Percentiles rank a stretch among this genome's conserved stretches.
Evolutionary conservation across 2,888 invertebrate species (phyloP).

Genomic region (Poecilobothrus nobilitatus): DNA sequence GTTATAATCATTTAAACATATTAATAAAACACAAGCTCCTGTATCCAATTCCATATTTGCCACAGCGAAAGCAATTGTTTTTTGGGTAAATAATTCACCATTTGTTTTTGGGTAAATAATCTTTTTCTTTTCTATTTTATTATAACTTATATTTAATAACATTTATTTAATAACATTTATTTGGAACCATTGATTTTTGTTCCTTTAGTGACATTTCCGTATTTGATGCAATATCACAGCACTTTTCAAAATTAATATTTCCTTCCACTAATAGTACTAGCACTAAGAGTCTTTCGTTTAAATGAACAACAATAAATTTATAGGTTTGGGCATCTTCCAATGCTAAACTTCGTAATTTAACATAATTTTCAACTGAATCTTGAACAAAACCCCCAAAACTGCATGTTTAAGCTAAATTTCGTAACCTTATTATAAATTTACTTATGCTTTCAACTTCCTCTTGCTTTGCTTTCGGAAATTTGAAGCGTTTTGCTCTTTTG

Average conservation of each 20-base stretch:
- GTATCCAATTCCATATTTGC: too few relatives aligned
- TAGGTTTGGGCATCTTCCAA: slow-evolving; percentile 19
- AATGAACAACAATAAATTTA: slow-evolving; percentile 16
- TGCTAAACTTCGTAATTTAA: slow-evolving; percentile 13
- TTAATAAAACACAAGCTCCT: too few relatives aligned
- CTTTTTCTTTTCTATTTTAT: too few relatives aligned
- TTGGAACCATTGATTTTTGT: slow-evolving; percentile 11
- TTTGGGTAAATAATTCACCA: too few relatives aligned
- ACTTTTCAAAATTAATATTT: slow-evolving; percentile 15
- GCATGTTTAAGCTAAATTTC: slow-evolving; percentile 12
- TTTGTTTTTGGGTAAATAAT: too few relatives aligned
- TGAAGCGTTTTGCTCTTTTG: slow-evolving; percentile 17
- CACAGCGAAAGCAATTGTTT: too few relatives aligned
- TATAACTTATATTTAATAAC: too few relatives aligned
- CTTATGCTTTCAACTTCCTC: slow-evolving; percentile 16
- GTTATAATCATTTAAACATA: too few relatives aligned
- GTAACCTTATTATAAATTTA: slow-evolving; percentile 16
- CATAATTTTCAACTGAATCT: slow-evolving; percentile 4
- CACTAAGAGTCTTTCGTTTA: slow-evolving; percentile 15
- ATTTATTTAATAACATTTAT: too few relatives aligned
- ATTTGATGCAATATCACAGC: slow-evolving; percentile 15
- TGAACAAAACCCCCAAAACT: slow-evolving; percentile 13
- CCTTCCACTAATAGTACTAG: too few relatives aligned
- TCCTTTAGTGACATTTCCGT: slow-evolving; percentile 16
- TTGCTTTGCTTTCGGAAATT: slow-evolving; percentile 16